Evolutionary conservation across 1,140 invertebrate genomes (phyloP).

Genomic region (Tetraneura akinire): DNA sequence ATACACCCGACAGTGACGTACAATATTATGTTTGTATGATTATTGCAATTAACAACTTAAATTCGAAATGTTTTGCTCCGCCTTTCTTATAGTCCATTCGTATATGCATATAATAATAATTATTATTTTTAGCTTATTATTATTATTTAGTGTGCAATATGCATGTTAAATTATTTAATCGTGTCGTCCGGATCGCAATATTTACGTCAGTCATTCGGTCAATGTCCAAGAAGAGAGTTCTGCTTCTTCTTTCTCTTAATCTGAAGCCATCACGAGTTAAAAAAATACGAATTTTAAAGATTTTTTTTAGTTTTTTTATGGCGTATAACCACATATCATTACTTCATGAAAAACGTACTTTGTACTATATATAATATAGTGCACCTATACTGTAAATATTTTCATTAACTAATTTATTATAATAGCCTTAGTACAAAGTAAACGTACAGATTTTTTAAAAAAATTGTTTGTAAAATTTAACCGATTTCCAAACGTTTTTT

Average conservation of each 20-base stretch:
- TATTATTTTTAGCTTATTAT: neutral
- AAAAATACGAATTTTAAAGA: too few species aligned
- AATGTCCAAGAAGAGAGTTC: too few species aligned
- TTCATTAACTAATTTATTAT: too few species aligned
- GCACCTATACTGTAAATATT: neutral
- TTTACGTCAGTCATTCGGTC: too few species aligned
- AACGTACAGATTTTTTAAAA: neutral
- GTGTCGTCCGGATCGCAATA: too few species aligned
- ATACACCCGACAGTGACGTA: neutral
- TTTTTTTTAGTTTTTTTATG: too few species aligned
- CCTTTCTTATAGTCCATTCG: neutral
- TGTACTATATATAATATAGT: neutral
- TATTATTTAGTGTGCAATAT: neutral
- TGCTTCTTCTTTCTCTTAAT: too few species aligned
- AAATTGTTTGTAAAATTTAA: too few species aligned
- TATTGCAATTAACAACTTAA: neutral
- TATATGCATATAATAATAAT: neutral
- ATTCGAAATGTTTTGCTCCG: too few species aligned
- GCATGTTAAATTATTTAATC: neutral
- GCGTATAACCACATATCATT: neutral
- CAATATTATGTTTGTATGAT: neutral
- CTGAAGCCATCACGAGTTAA: too few species aligned
- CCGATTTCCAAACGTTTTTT: conserved; percentile 2
- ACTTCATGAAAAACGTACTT: too few species aligned
- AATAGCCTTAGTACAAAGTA: neutral